Conservation (phyloP, 2,797 vertebrate genomes). For the Streptopelia turtur region DNA sequence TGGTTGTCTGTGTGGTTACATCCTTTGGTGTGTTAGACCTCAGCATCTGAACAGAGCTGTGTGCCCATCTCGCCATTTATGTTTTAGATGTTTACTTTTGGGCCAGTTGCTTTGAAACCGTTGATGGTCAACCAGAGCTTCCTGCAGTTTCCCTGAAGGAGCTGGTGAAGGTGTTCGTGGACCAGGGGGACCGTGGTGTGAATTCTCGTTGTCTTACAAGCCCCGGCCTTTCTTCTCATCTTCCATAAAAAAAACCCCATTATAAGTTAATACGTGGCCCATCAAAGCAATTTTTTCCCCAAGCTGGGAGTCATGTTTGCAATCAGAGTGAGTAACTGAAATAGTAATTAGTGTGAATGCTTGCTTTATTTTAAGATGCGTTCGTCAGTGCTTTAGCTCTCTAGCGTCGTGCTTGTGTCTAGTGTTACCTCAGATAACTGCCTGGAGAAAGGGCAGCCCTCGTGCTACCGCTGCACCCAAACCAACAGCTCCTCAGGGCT, state of each 20-base stretch:
- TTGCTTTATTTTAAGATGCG: slow-evolving; percentile 64
- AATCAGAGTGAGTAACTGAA: slow-evolving; percentile 4
- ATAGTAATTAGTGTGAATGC: slow-evolving; percentile 46
- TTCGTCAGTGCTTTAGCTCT: slow-evolving; percentile 60
- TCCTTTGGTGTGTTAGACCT: background rate
- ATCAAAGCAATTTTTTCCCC: background rate
- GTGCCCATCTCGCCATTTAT: accelerated
- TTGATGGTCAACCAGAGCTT: background rate
- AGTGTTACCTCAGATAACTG: slow-evolving; percentile 8
- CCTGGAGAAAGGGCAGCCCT: slow-evolving; percentile 15
- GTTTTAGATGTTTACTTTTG: background rate
- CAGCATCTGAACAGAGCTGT: background rate
- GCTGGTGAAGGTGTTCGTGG: background rate
- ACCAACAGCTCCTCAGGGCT: accelerated
- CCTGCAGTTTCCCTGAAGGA: background rate
- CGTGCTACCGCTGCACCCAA: background rate
- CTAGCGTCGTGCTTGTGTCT: background rate
- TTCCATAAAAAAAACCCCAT: background rate
- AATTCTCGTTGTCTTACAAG: background rate
- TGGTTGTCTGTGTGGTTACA: background rate
- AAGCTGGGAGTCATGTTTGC: slow-evolving; percentile 14
- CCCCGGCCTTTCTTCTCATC: background rate
- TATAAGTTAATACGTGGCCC: background rate
- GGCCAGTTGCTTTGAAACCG: background rate
- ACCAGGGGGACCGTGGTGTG: accelerated